A percentile compares a stretch with the other conserved stretches of the same genome.
Evolutionary conservation across 2,113 vertebrate species (phyloP).

Genomic region (western clawed frog (Xenopus tropicalis)): DNA sequence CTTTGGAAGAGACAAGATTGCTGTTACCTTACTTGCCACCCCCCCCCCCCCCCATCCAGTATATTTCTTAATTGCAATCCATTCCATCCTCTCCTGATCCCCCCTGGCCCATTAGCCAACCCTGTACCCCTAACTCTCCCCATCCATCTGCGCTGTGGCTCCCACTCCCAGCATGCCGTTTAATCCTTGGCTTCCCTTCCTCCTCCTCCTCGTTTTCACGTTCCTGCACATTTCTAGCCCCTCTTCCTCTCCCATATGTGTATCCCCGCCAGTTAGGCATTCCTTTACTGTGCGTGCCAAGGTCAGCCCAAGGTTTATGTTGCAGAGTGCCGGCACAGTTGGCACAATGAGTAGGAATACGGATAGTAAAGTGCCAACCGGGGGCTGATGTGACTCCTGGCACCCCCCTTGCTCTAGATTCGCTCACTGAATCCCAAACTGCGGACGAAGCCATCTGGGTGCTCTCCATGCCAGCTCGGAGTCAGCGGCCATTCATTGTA

Average conservation of each 20-base stretch:
- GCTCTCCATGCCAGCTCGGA: constrained; percentile 1
- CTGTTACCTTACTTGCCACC: too few relatives aligned
- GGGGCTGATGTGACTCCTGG: background rate
- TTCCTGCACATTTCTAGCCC: background rate
- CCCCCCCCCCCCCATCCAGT: too few relatives aligned
- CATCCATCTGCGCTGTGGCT: too few relatives aligned
- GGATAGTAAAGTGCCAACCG: background rate
- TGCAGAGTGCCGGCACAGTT: background rate
- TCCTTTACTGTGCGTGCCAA: background rate
- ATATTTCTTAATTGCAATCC: too few relatives aligned
- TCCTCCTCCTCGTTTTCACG: background rate
- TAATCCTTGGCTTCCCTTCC: background rate
- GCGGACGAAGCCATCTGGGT: constrained; percentile 14
- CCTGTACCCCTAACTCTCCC: too few relatives aligned
- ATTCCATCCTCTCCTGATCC: too few relatives aligned
- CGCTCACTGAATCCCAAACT: constrained; percentile 15
- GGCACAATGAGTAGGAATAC: background rate
- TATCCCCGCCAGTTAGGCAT: background rate
- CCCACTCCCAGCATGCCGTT: too few relatives aligned
- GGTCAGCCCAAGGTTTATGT: background rate
- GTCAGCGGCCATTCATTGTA: constrained; percentile 9
- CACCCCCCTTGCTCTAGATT: background rate
- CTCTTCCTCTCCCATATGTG: background rate
- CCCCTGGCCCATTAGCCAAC: too few relatives aligned
- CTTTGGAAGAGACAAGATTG: too few relatives aligned